These are phyloP conservation scores for Atlantisia rogersi DNA, from an alignment of 2,113 vertebrate species.

Conservation along the genomic window DNA sequence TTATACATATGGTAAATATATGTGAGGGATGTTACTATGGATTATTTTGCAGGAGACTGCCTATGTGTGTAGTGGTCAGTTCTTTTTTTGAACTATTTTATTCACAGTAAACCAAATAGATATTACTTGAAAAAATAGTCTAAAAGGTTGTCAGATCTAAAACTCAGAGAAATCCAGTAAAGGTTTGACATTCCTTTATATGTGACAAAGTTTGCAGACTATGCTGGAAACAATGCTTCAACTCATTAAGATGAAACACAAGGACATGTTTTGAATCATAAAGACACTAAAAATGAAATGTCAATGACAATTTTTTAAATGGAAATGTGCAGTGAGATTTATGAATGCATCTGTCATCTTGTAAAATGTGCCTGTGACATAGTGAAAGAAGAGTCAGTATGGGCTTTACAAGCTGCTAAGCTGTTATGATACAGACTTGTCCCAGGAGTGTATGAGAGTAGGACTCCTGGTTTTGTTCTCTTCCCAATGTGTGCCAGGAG, in stretches of 20 bases:
- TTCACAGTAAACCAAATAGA: not conserved
- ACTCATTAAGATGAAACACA: not conserved
- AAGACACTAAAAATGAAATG: not conserved
- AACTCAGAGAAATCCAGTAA: not conserved
- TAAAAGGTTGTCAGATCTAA: not conserved
- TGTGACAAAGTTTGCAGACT: not conserved
- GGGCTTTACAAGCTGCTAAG: not conserved
- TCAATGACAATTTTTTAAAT: not conserved
- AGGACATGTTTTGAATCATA: not conserved
- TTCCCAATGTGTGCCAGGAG: not conserved
- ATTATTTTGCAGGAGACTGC: not conserved
- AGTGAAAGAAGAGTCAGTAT: not conserved
- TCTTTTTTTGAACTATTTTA: not conserved
- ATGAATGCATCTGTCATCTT: not conserved
- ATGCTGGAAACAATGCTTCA: not conserved
- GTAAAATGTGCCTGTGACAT: not conserved
- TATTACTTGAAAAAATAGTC: not conserved
- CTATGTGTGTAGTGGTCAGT: not conserved
- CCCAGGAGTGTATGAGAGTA: not conserved
- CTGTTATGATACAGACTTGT: not conserved
- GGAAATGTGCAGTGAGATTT: not conserved
- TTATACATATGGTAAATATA: not conserved
- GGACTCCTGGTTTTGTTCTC: not conserved
- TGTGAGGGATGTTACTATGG: not conserved
- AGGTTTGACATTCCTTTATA: not conserved